Evolutionary conservation across 2,797 vertebrate genomes (phyloP).

Genomic region (Channa striata): DNA sequence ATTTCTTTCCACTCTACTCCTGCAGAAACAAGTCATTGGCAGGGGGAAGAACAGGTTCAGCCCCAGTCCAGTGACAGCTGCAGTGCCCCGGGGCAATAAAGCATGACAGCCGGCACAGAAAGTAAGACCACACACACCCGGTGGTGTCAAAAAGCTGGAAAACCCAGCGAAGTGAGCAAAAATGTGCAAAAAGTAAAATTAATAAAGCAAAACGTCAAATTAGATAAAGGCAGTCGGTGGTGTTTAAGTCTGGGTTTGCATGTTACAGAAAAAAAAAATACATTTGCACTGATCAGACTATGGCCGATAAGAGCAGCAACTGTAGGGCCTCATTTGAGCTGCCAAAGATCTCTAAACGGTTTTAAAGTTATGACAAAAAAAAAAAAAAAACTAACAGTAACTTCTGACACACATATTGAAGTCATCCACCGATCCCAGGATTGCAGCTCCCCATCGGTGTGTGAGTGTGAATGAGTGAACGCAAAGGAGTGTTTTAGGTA

Average conservation of each 20-base stretch:
- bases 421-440: too few species aligned
- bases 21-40: slow-evolving; percentile 58
- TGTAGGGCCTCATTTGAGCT: background rate
- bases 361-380: background rate
- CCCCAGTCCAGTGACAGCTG: slow-evolving; percentile 72
- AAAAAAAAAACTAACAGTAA: background rate
- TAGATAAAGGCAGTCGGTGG: background rate
- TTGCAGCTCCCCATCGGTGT: too few species aligned
- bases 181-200: slow-evolving; percentile 7
- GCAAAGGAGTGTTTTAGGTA: too few species aligned
- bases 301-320: background rate
- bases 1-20: slow-evolving; percentile 35
- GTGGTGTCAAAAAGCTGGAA: slow-evolving; percentile 11
- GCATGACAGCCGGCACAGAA: slow-evolving; percentile 62
- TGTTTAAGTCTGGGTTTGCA: background rate
- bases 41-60: slow-evolving; percentile 60
- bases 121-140: slow-evolving; percentile 50
- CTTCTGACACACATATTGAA: too few species aligned
- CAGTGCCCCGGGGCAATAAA: slow-evolving; percentile 67
- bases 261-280: background rate
- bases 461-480: too few species aligned
- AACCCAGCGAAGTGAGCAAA: background rate
- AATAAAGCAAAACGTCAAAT: background rate
- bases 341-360: background rate
- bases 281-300: too few species aligned